These are phyloP conservation scores for Trachythela sp. DNA, from an alignment of 64 coral and sea anemone genomes.

Conservation along the genomic window DNA sequence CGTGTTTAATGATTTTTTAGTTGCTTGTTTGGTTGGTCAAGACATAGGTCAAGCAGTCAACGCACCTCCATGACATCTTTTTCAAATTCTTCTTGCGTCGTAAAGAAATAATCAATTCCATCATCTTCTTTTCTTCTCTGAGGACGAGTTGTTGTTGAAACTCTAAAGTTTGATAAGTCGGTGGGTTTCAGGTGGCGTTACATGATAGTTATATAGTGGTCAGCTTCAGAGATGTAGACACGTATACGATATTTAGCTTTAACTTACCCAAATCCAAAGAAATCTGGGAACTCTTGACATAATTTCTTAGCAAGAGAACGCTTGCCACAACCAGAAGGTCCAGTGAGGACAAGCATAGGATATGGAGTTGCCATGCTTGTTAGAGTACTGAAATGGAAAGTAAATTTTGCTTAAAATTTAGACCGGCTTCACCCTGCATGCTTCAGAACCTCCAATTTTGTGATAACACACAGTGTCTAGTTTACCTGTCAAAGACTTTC, in stretches of 20 bases:
- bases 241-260: too few relatives aligned
- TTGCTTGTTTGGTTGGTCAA: too few relatives aligned
- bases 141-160: slow-evolving; percentile 74
- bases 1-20: too few relatives aligned
- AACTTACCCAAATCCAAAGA: slow-evolving; percentile 74
- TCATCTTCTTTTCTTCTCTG: slow-evolving; percentile 68
- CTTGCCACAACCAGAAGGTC: slow-evolving; percentile 80
- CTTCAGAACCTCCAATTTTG: not conserved
- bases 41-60: too few relatives aligned
- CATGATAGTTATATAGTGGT: too few relatives aligned
- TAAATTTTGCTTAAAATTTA: not conserved
- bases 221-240: too few relatives aligned
- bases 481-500: slow-evolving; percentile 86
- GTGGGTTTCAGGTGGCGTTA: too few relatives aligned
- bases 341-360: slow-evolving; percentile 87
- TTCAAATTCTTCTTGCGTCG: slow-evolving; percentile 88
- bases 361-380: slow-evolving; percentile 87
- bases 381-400: slow-evolving; percentile 56
- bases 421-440: not conserved
- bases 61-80: slow-evolving; percentile 76
- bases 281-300: slow-evolving; percentile 93
- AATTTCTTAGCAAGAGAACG: slow-evolving; percentile 53
- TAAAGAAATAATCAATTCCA: slow-evolving; percentile 74
- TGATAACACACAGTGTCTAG: not conserved
- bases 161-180: not conserved